Evolutionary conservation across 2,888 invertebrate genomes (phyloP).

Genomic region (Autographa pulchrina): DNA sequence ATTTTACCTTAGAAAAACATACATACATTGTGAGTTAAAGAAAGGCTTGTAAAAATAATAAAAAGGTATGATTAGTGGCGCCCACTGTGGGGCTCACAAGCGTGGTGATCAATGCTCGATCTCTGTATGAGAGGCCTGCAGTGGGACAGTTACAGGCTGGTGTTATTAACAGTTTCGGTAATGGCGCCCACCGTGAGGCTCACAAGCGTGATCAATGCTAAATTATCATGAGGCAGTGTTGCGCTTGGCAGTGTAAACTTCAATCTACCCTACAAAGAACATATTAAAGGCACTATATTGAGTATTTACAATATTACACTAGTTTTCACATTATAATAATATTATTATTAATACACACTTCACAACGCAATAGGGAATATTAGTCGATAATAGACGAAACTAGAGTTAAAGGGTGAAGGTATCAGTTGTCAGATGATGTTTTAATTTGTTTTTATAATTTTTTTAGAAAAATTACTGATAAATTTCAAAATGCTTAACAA

Average conservation of each 20-base stretch:
- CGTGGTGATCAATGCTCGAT: too few species aligned
- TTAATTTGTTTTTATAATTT: too few species aligned
- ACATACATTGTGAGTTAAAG: too few species aligned
- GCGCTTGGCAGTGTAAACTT: slow-evolving; percentile 21
- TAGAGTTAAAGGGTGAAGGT: slow-evolving; percentile 10
- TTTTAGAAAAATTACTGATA: too few species aligned
- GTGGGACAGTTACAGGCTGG: too few species aligned
- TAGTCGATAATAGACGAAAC: slow-evolving; percentile 6
- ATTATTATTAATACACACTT: background rate
- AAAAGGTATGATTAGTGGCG: too few species aligned
- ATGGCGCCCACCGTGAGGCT: too few species aligned
- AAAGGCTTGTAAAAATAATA: too few species aligned
- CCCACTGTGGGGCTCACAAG: background rate
- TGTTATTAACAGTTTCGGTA: too few species aligned
- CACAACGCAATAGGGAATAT: slow-evolving; percentile 30
- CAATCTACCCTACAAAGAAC: slow-evolving; percentile 16
- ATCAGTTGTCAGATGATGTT: slow-evolving; percentile 11
- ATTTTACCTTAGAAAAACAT: too few species aligned
- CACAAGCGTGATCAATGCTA: background rate
- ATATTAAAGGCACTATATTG: slow-evolving; percentile 34
- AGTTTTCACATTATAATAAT: background rate
- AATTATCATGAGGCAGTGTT: slow-evolving; percentile 14
- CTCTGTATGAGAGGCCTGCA: too few species aligned
- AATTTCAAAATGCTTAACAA: too few species aligned
- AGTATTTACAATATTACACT: slow-evolving; percentile 11